phyloP scores from a whole-genome alignment of 2,113 vertebrate species.

The Heterochromis multidens region DNA sequence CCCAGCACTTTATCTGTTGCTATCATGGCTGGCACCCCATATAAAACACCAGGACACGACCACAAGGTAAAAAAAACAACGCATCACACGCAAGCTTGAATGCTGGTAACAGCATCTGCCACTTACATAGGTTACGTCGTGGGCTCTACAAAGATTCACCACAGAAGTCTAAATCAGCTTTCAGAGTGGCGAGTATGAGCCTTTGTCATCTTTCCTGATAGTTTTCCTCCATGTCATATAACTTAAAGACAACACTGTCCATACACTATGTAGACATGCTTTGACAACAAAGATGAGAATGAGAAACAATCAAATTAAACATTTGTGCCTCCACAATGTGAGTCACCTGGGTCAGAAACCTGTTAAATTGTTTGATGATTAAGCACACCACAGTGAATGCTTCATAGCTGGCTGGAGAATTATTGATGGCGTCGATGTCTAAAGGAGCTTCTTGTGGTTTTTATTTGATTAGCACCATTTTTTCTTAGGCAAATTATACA shows the following conservation, averaged over 20 bases:
- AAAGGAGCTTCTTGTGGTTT: neutral
- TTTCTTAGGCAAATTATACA: neutral
- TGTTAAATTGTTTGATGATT: neutral
- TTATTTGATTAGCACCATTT: neutral
- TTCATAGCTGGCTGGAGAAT: neutral
- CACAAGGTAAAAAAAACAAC: neutral
- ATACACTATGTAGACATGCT: neutral
- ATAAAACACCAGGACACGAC: neutral
- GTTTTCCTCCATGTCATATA: neutral
- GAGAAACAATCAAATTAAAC: neutral
- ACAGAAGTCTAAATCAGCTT: too few relatives aligned
- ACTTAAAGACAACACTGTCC: neutral
- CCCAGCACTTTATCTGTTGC: neutral
- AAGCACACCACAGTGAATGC: neutral
- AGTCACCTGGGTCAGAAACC: neutral
- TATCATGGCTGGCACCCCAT: neutral
- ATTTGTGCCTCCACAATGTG: neutral
- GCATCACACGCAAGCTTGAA: neutral
- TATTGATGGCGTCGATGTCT: neutral
- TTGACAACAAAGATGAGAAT: neutral
- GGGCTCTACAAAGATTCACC: too few relatives aligned
- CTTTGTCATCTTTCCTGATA: neutral
- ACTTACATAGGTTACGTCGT: neutral
- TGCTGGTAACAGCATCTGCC: neutral
- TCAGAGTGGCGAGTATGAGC: neutral